phyloP scores from a whole-genome alignment of 1,140 invertebrate genomes.

The Dreissena rostriformis region DNA sequence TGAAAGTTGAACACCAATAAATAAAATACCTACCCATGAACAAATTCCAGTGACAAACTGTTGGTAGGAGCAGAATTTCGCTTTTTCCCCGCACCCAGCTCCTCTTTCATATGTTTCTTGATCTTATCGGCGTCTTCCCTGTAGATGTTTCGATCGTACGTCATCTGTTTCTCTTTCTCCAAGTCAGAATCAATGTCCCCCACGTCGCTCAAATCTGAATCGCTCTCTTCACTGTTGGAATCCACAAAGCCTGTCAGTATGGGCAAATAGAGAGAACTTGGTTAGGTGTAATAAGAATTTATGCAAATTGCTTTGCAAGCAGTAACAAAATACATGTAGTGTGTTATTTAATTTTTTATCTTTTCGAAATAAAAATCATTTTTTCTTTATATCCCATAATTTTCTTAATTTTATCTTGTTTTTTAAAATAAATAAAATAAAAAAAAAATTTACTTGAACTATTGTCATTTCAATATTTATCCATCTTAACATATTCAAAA shows the following conservation, averaged over 20 bases:
- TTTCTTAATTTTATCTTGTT: no score
- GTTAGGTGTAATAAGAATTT: neutral
- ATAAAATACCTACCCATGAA: conserved; percentile 76
- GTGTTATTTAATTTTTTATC: no score
- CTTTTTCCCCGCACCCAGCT: conserved; percentile 74
- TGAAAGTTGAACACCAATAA: no score
- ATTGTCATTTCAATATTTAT: no score
- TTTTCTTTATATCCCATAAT: no score
- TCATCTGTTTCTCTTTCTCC: conserved; percentile 80
- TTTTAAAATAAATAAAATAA: no score
- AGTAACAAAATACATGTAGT: neutral
- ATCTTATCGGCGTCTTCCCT: conserved; percentile 75
- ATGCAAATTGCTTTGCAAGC: neutral
- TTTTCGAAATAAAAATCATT: no score
- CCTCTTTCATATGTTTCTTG: conserved; percentile 72
- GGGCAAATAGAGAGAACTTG: neutral
- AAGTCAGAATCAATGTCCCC: conserved; percentile 80
- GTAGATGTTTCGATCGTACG: conserved; percentile 78
- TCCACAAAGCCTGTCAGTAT: conserved; percentile 79
- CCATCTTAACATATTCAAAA: no score
- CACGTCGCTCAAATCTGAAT: conserved; percentile 80
- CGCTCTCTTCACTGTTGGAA: conserved; percentile 80
- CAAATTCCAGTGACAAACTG: conserved; percentile 78
- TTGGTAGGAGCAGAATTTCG: conserved; percentile 76
- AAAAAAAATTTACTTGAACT: no score